Evolutionary conservation across 2,888 invertebrate species (phyloP).

Genomic region (Macaria notata): DNA sequence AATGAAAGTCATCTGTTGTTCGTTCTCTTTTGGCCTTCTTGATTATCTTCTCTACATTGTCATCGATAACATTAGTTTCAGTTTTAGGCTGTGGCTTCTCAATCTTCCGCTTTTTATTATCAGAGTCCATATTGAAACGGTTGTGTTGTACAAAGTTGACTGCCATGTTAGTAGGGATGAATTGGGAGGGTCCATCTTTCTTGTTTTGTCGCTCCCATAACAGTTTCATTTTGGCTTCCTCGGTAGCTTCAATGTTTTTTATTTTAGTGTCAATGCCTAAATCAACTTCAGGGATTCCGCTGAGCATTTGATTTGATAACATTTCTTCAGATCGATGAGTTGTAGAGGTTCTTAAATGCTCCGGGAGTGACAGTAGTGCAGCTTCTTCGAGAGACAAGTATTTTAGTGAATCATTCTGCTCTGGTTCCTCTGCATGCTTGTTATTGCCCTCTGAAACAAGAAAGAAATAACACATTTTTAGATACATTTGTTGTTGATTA

Average conservation of each 20-base stretch:
- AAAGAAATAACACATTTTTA: too few species aligned
- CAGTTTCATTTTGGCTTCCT: constrained; percentile 97
- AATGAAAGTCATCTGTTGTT: constrained; percentile 98
- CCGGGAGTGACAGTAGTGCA: constrained; percentile 93
- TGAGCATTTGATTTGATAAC: constrained; percentile 99
- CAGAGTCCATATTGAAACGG: constrained; percentile 92
- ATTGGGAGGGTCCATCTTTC: constrained; percentile 86
- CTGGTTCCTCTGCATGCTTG: constrained; percentile 66
- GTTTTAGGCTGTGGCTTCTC: constrained; percentile 76
- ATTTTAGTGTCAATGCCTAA: constrained; percentile 58
- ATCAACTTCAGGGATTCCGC: constrained; percentile 99
- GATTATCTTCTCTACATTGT: constrained; percentile 79
- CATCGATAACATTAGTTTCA: constrained; percentile 62
- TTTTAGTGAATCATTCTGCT: constrained; percentile 74
- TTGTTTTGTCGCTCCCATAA: constrained; percentile 93
- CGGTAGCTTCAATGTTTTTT: constrained; percentile 99
- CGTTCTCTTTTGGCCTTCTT: constrained; percentile 90
- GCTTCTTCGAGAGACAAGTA: constrained; percentile 95
- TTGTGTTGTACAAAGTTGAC: constrained; percentile 64
- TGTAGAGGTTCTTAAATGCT: constrained; percentile 92
- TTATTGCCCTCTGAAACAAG: constrained; percentile 55
- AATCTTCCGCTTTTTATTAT: constrained; percentile 82
- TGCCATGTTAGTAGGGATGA: too few species aligned
- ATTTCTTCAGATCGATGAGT: constrained; percentile 62
- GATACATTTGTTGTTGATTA: too few species aligned